These are phyloP conservation scores for Styela plicata DNA, from an alignment of 23 tunicate genomes.

Conservation along the genomic window DNA sequence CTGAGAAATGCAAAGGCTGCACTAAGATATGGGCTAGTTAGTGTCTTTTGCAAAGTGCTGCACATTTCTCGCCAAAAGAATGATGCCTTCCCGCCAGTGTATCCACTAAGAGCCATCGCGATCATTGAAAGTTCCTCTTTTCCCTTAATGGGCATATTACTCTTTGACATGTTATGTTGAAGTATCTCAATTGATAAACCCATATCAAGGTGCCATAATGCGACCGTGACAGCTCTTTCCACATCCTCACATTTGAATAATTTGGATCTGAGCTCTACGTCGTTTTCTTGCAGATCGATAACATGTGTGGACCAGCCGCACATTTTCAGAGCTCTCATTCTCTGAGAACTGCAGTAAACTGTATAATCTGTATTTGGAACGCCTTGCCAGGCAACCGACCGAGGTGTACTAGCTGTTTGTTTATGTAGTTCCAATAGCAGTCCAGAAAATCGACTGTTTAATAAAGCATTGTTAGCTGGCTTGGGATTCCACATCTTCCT, in stretches of 20 bases:
- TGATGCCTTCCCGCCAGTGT: background rate
- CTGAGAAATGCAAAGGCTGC: constrained; percentile 29
- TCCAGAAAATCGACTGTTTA: constrained; percentile 21
- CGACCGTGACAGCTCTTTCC: constrained; percentile 54
- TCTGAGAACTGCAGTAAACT: background rate
- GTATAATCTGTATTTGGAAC: constrained; percentile 9
- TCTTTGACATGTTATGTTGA: background rate
- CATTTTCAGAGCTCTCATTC: constrained; percentile 19
- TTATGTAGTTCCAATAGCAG: background rate
- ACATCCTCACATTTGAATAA: constrained; percentile 24
- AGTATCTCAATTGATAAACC: constrained; percentile 54
- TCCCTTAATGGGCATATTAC: background rate
- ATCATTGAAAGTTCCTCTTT: constrained; percentile 8
- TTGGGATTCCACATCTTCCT: background rate
- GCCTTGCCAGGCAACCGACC: constrained; percentile 4
- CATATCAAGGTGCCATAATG: constrained; percentile 74
- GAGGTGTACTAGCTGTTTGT: constrained; percentile 6
- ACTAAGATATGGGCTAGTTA: constrained; percentile 22
- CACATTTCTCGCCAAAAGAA: constrained; percentile 36
- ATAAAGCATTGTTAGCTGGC: background rate
- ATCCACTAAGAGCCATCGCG: constrained; percentile 47
- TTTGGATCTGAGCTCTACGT: constrained; percentile 15
- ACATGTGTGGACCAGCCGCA: constrained; percentile 20
- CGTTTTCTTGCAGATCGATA: background rate
- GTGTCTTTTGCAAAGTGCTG: background rate